Conservation (phyloP, 2,888 invertebrate genomes). For the Trachelus tabidus region DNA sequence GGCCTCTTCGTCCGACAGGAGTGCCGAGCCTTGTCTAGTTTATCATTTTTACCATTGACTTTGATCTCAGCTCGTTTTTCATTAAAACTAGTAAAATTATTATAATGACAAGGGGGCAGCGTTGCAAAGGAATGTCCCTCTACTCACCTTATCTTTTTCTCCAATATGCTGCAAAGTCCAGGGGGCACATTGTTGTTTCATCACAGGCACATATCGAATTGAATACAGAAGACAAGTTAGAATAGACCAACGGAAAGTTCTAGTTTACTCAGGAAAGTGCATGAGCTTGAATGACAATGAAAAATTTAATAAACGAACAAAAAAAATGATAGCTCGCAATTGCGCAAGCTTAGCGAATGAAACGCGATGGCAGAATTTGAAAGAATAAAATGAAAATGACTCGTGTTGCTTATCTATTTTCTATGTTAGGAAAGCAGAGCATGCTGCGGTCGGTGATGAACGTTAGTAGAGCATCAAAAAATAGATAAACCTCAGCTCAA, state of each 20-base stretch:
- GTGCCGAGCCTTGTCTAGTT: constrained; percentile 77
- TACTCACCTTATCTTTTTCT: constrained; percentile 86
- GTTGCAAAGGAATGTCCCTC: constrained; percentile 20
- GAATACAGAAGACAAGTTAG: constrained; percentile 21
- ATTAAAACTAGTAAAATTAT: constrained; percentile 4
- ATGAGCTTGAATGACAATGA: constrained; percentile 31
- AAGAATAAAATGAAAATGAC: constrained; percentile 18
- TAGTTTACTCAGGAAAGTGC: neutral
- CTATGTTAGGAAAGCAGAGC: constrained; percentile 2
- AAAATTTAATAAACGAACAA: constrained; percentile 9
- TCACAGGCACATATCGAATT: constrained; percentile 38
- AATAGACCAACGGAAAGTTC: constrained; percentile 5
- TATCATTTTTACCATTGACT: constrained; percentile 42
- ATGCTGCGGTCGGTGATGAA: neutral
- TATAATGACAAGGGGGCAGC: neutral
- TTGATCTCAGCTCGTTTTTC: constrained; percentile 12
- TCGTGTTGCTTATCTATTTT: constrained; percentile 12
- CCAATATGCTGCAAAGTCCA: constrained; percentile 80
- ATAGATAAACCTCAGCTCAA: neutral
- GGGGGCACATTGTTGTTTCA: constrained; percentile 65
- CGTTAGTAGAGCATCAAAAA: neutral
- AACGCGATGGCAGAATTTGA: constrained; percentile 7
- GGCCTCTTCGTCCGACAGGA: constrained; percentile 90
- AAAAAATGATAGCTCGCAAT: constrained; percentile 15
- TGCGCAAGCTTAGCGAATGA: constrained; percentile 14